phyloP scores from a whole-genome alignment of 2,113 vertebrate species.

The Typhlomys cinereus region DNA sequence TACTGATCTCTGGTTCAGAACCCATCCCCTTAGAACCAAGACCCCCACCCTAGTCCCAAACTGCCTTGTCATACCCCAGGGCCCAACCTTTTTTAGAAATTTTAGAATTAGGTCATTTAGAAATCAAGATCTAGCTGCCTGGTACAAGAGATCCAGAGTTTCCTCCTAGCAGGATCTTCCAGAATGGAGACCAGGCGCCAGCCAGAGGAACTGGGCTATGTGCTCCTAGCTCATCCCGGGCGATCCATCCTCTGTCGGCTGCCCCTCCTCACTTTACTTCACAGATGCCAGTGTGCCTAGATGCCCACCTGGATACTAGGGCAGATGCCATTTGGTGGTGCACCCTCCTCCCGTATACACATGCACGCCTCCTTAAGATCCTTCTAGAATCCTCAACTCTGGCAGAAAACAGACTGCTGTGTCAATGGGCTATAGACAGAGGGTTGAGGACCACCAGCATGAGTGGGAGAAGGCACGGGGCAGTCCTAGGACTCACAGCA shows the following conservation, averaged over 20 bases:
- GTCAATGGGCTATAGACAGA: background rate
- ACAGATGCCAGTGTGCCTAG: background rate
- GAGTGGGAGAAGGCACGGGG: background rate
- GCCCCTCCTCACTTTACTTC: background rate
- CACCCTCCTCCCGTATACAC: too few relatives aligned
- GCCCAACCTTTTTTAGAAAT: too few relatives aligned
- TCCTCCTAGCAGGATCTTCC: background rate
- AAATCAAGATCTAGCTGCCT: background rate
- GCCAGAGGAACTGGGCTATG: background rate
- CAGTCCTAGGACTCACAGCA: background rate
- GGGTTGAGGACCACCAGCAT: rapidly evolving
- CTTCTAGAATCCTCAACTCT: background rate
- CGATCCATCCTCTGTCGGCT: background rate
- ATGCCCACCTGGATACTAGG: background rate
- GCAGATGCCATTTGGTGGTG: background rate
- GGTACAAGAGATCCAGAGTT: background rate
- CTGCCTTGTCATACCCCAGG: background rate
- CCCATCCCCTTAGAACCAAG: background rate
- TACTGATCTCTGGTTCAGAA: background rate
- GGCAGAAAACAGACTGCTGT: background rate
- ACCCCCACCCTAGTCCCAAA: background rate
- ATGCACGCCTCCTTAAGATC: too few relatives aligned
- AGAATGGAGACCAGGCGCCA: background rate
- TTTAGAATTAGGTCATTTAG: background rate
- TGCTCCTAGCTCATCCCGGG: background rate